Conservation (phyloP, 2,113 vertebrate species). For the Pteruthius melanotis region DNA sequence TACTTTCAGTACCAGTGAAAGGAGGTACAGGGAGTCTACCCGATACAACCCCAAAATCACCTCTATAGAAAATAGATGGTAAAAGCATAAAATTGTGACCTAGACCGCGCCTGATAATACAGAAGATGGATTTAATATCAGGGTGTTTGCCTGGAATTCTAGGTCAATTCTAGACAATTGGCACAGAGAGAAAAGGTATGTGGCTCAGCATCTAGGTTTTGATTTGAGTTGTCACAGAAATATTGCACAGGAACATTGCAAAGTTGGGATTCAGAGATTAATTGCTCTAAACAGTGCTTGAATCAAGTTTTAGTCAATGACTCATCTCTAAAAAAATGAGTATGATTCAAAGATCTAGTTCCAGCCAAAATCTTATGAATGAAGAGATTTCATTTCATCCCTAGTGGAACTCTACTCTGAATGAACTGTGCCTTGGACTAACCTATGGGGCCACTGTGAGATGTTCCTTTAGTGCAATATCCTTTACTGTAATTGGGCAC, state of each 20-base stretch:
- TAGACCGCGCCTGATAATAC: not conserved
- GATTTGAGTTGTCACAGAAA: not conserved
- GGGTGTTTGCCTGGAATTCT: not conserved
- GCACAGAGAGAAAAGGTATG: not conserved
- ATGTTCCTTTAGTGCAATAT: not conserved
- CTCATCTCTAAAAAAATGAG: not conserved
- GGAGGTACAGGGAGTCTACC: not conserved
- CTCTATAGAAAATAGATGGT: not conserved
- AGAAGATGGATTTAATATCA: not conserved
- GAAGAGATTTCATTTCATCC: not conserved
- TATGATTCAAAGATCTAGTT: not conserved
- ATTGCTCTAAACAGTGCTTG: not conserved
- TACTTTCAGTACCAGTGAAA: not conserved
- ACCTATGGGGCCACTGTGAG: not conserved
- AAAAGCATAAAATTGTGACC: not conserved
- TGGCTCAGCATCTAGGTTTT: not conserved
- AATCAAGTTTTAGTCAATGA: not conserved
- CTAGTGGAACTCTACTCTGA: not conserved
- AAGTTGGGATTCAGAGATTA: not conserved
- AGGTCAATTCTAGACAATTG: too few species aligned
- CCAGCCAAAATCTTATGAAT: not conserved
- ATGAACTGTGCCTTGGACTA: not conserved
- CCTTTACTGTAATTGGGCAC: not conserved
- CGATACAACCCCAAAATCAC: not conserved
- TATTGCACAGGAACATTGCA: not conserved